Evolutionary conservation across 2,888 invertebrate genomes (phyloP), one percentile per base, ranked within the genome.

Genomic region (Congeria kusceri): DNA sequence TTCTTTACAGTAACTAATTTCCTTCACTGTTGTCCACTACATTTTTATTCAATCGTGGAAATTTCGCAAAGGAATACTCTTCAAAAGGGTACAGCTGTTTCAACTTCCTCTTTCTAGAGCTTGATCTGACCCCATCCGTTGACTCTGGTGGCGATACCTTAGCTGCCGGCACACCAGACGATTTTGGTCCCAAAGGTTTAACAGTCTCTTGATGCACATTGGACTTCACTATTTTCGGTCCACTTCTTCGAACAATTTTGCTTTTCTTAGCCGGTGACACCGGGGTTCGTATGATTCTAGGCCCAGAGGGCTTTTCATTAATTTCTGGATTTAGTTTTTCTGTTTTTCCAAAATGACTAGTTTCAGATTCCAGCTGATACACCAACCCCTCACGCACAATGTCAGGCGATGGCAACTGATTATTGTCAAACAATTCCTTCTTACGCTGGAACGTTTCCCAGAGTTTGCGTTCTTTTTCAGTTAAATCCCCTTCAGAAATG

Each of bases 11-110:
- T 25, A 53, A 25, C 53, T 53, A 53, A 53, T 53, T 4, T 53
- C 20, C 53, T 53, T 20, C 20, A 53, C 25, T 53, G 23, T 39
- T 39, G 15, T 39, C 57, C 20, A 70, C 62, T 13, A 63, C 61
- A 27, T 70, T 70, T 70, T 72, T 72, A 39, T 70, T 73, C 5
- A 80, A 49, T 11, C 78, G 70, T n/a, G 83, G 77, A 65, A 78
- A 71, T 80, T 86, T 77, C 13, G 85, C 66, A 73, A 83, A 92
- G 57, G 90, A 88, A 69, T 92, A 92, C 61, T 90, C 90, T 83
- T 93, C 93, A 70, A 92, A 91, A 1, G 92, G 90, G 82, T 91
- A 90, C 18, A 92, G 83, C 77, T 92, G 92, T 83, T 92, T 92
- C 46, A 87, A 86, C 81, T 92, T 92, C 13, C 92, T 80, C 57